These are phyloP conservation scores for Eremobia ochroleuca DNA, from an alignment of 2,888 invertebrate species.

Conservation along the genomic window DNA sequence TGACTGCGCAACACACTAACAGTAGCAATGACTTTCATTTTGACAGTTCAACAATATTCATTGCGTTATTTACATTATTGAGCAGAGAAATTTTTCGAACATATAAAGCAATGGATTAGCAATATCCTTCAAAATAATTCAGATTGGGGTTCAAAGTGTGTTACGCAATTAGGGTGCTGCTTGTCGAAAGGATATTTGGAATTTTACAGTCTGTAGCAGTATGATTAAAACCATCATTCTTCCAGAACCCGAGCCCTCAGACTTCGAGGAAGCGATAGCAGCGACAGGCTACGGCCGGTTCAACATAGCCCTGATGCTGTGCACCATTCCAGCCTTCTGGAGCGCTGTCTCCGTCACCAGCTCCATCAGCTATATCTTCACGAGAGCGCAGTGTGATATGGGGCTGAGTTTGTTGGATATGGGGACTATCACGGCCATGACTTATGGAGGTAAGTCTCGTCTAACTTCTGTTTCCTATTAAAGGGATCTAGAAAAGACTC, in stretches of 20 bases:
- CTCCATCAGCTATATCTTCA: constrained; percentile 94
- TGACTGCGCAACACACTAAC: too few relatives aligned
- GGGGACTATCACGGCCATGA: constrained; percentile 93
- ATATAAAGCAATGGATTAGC: not conserved
- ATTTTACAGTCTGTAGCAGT: not conserved
- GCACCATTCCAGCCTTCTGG: constrained; percentile 92
- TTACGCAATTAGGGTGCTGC: not conserved
- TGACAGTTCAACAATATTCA: too few relatives aligned
- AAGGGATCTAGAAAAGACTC: not conserved
- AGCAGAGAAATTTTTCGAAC: too few relatives aligned
- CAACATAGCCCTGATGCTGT: constrained; percentile 92
- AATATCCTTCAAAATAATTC: too few relatives aligned
- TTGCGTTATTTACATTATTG: too few relatives aligned
- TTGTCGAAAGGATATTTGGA: not conserved
- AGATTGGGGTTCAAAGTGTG: too few relatives aligned
- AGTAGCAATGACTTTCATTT: too few relatives aligned
- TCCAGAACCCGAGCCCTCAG: constrained; percentile 80
- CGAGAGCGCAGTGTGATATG: constrained; percentile 94
- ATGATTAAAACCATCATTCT: not conserved
- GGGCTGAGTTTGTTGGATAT: constrained; percentile 92
- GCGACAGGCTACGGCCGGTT: constrained; percentile 93
- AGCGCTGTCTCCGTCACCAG: constrained; percentile 94
- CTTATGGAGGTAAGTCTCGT: constrained; percentile 94
- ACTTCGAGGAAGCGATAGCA: constrained; percentile 94
- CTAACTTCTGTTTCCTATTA: not conserved